Evolutionary conservation across 2,797 vertebrate species (phyloP), one percentile per base, ranked within the genome.

Genomic region (Molossus alvarezi): DNA sequence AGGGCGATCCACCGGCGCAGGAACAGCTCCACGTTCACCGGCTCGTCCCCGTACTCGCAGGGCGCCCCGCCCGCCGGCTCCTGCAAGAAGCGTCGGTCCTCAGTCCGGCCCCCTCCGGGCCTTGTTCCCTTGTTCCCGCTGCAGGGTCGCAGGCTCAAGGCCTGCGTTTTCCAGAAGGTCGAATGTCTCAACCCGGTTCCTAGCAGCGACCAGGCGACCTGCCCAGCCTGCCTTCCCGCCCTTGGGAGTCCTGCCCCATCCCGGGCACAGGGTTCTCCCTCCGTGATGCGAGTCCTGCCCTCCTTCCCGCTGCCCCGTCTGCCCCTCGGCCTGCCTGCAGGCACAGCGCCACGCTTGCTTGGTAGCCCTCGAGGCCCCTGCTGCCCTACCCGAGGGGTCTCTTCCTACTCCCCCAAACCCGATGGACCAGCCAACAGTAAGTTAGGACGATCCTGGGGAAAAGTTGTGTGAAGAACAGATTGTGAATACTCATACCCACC

Each of bases 1-100:
- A 97, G 95, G 48, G 60, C 62, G 21, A 97, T 95, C 97, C 97
- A 98, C 71, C 81, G 80, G 3, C 51, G 71, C 86, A 98, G 96
- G 80, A 98, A 96, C 53, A 95, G 95, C 13, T 29, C 21, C 23
- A 96, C 65, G 14, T 18, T 90, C 21, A 6, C 91, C 5, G 53
- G 25, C 23, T 87, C 83, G 1, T 94, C 76, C 9, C 88, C 75
- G 3, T 91, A 89, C 5, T 94, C 95, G 37, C 97, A 98, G 0
- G 33, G 33, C 33, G 33, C 33, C 33, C 33, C 33, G 33, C 33
- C 33, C 33, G 33, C 33, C 33, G 33, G 33, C 33, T 33, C 33
- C 33, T 33, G 33, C 33, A 33, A 33, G 33, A 33, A 33, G 33
- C 33, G 3, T 2, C 33, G 33, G 33, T 33, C 33, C 33, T 33